Evolutionary conservation across 2,113 vertebrate species (phyloP), one percentile per base, ranked within the genome.

Genomic region (Ptilorrhoa leucosticta): DNA sequence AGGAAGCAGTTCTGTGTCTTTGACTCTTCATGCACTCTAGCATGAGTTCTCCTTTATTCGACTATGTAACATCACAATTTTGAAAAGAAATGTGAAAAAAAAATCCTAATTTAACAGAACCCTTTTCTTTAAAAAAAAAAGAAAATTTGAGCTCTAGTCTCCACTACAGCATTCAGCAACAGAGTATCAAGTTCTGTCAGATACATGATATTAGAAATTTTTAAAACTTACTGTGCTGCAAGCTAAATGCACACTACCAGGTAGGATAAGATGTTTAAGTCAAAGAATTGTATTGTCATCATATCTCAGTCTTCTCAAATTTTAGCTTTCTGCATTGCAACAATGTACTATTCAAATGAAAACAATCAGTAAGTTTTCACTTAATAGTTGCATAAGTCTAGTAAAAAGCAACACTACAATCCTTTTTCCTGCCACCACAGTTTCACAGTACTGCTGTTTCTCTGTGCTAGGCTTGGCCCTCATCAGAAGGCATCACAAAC

Each of bases 321-420:
- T 73, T 35, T 30, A n/a, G 6, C 77, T 81, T 69, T 39, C 31
- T 35, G 42, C 45, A 30, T 21, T 53, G 45, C 48, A 85, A 69
- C 13, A 42, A 77, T 1, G 13, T 24, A 45, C 30, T 70, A 57
- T 10, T 78, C 37, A 84, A 75, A 86, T 42, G 2, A 87, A 83
- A 93, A 50, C 0, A 0, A n/a, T 1, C 6, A 1, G 7, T 7
- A 17, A 42, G 11, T 56, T 84, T 80, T 54, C 90, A 78, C 18
- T 50, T 54, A 21, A 51, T 1, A 58, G 39, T 19, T 79, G 15
- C 19, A 1, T 30, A 45, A 82, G 28, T 78, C 42, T 23, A 56
- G 15, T 10, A 81, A 35, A 51, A 70, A 83, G 28, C 33, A 91
- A 79, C 11, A 13, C 7, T 71, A 45, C 31, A 28, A 30, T 7